phyloP scores from a whole-genome alignment of 1,140 invertebrate species.

The Calliopsis andreniformis region DNA sequence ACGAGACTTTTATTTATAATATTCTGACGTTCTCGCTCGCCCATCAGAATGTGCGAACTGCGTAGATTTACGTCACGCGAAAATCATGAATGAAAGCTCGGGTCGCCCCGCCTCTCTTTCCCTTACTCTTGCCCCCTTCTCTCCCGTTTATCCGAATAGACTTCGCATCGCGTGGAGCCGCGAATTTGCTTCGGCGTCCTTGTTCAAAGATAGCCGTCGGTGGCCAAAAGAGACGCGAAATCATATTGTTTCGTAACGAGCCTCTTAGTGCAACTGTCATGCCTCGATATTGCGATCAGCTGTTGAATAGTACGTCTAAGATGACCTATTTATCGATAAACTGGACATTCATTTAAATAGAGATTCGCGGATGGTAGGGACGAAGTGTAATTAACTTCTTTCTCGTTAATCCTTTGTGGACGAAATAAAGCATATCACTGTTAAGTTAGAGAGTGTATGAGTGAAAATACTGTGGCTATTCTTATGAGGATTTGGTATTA shows the following conservation, averaged over 20 bases:
- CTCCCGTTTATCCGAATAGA: too few species aligned
- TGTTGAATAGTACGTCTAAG: neutral
- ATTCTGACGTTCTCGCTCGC: neutral
- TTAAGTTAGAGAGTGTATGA: too few species aligned
- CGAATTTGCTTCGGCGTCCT: neutral
- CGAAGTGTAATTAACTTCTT: too few species aligned
- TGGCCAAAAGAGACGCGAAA: slow-evolving; percentile 28
- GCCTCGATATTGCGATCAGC: neutral
- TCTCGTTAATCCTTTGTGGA: too few species aligned
- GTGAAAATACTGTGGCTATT: too few species aligned
- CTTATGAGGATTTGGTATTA: too few species aligned
- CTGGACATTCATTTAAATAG: neutral
- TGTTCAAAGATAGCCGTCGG: slow-evolving; percentile 10
- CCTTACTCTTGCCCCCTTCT: neutral
- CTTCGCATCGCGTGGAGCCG: neutral
- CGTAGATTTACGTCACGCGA: neutral
- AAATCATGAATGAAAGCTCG: slow-evolving; percentile 38
- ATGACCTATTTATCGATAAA: slow-evolving; percentile 13
- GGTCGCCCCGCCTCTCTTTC: neutral
- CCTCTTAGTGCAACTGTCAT: neutral
- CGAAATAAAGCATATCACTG: too few species aligned
- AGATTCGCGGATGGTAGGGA: too few species aligned
- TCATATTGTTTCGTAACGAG: slow-evolving; percentile 22
- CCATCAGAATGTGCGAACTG: neutral
- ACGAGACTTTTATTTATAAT: slow-evolving; percentile 7